phyloP scores from a whole-genome alignment of 2,113 vertebrate genomes.

The Lichenostomus cassidix region DNA sequence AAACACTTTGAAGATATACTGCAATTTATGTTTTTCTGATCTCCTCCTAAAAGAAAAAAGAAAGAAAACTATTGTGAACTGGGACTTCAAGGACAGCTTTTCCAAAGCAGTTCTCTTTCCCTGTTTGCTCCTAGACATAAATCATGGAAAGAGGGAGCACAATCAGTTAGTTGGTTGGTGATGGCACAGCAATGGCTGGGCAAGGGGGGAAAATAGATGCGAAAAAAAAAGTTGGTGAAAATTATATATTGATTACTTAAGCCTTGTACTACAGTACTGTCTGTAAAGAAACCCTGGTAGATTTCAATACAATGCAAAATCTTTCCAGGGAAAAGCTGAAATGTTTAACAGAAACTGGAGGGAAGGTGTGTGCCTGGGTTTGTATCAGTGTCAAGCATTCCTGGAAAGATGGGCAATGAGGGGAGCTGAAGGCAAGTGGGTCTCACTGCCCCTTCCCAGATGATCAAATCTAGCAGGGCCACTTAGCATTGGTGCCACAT shows the following conservation, averaged over 20 bases:
- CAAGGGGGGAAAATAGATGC: not conserved
- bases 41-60: not conserved
- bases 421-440: not conserved
- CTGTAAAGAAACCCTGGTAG: too few species aligned
- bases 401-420: not conserved
- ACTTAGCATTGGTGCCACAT: accelerated
- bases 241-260: not conserved
- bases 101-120: not conserved
- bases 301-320: too few species aligned
- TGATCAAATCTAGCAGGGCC: not conserved
- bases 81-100: conserved; percentile 24
- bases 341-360: not conserved
- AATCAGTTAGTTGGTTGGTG: not conserved
- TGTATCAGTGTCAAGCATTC: not conserved
- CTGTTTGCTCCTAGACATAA: conserved; percentile 24
- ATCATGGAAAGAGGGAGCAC: not conserved
- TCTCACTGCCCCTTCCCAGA: not conserved
- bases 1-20: conserved; percentile 48
- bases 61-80: not conserved
- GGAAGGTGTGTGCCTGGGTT: not conserved
- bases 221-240: not conserved
- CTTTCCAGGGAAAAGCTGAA: not conserved
- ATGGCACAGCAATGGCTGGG: not conserved
- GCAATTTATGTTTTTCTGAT: conserved; percentile 48
- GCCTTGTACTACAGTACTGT: not conserved